These are phyloP conservation scores for Herpetotheres cachinnans DNA, from an alignment of 2,113 vertebrate genomes.

Conservation along the genomic window DNA sequence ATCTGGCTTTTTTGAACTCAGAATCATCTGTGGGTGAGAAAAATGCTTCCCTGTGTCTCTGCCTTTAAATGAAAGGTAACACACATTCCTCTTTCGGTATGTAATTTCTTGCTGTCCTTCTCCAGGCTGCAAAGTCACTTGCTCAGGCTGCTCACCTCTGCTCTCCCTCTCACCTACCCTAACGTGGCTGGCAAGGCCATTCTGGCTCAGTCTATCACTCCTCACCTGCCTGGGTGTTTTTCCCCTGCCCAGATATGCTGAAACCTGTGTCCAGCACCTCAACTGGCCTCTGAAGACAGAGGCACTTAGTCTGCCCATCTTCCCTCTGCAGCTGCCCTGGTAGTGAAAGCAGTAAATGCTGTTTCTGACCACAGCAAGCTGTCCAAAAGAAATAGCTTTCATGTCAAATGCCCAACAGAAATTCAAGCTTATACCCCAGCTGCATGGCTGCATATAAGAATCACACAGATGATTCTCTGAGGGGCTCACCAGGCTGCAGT, in stretches of 20 bases:
- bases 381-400: background rate
- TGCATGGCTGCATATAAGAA: background rate
- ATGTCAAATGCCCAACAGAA: background rate
- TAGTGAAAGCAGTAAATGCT: background rate
- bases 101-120: background rate
- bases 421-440: background rate
- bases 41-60: background rate
- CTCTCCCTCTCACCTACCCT: background rate
- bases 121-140: background rate
- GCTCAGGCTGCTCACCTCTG: background rate
- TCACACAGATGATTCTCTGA: no score
- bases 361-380: background rate
- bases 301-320: background rate
- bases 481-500: background rate
- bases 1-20: background rate
- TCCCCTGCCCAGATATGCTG: background rate
- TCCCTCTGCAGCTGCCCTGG: background rate
- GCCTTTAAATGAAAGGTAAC: background rate
- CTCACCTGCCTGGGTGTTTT: background rate
- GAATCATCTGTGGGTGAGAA: background rate
- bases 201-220: background rate
- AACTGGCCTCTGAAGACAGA: background rate
- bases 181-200: background rate
- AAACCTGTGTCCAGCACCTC: background rate
- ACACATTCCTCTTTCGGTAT: background rate